These are phyloP conservation scores for Strigamia transsilvanica DNA, from an alignment of 2,888 invertebrate genomes.

Conservation along the genomic window DNA sequence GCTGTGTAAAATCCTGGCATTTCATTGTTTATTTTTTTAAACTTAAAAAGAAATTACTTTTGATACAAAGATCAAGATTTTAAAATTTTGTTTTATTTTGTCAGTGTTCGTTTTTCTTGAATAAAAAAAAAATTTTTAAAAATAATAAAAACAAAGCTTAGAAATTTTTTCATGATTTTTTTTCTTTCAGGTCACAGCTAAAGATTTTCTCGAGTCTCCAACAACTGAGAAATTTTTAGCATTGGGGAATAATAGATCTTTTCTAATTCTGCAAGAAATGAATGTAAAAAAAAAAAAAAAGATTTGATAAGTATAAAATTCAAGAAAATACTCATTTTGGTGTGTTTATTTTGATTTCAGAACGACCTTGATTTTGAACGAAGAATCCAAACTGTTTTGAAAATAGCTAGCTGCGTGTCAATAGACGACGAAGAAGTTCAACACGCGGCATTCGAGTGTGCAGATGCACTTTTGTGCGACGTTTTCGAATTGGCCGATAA, in stretches of 20 bases:
- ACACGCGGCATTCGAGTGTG: constrained; percentile 54
- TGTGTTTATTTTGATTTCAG: background rate
- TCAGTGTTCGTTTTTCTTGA: background rate
- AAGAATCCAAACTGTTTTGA: background rate
- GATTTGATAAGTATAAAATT: background rate
- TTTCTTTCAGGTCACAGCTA: constrained; percentile 61
- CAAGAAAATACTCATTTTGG: background rate
- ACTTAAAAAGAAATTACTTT: background rate
- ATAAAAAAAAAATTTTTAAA: too few species aligned
- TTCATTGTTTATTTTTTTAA: background rate
- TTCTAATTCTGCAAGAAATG: constrained; percentile 69
- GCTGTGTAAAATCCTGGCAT: background rate
- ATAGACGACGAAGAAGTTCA: background rate
- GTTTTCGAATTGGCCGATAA: constrained; percentile 68
- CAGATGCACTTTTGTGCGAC: constrained; percentile 67
- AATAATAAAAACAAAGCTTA: too few species aligned
- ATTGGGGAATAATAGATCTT: constrained; percentile 68
- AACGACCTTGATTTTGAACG: background rate
- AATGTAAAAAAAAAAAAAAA: constrained; percentile 65
- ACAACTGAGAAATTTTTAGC: constrained; percentile 67
- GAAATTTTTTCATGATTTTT: background rate
- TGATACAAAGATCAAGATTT: background rate
- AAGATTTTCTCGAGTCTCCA: constrained; percentile 67
- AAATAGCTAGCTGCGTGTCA: background rate
- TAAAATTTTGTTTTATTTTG: background rate